Conservation (phyloP, 2,888 invertebrate species). For the Drosophila koepferae region DNA sequence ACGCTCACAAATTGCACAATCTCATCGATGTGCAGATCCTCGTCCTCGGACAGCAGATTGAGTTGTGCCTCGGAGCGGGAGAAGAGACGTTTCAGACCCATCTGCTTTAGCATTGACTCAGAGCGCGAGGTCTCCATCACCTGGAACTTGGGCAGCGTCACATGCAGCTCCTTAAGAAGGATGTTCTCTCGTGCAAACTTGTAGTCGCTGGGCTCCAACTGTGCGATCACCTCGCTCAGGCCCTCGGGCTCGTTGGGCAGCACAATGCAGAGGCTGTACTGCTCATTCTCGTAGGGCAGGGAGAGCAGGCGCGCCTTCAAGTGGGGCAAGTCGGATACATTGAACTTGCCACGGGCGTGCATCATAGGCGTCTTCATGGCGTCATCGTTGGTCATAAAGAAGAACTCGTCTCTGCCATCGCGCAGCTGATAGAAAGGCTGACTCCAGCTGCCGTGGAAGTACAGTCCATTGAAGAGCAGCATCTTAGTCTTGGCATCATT, state of each 20-base stretch:
- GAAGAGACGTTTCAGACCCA: conserved; percentile 88
- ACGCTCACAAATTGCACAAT: conserved; percentile 89
- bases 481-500: conserved; percentile 86
- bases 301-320: conserved; percentile 89
- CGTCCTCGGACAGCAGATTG: conserved; percentile 87
- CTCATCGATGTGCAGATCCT: conserved; percentile 89
- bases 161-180: conserved; percentile 84
- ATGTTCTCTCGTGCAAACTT: conserved; percentile 55
- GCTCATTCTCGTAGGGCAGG: conserved; percentile 90
- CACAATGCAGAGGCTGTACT: conserved; percentile 87
- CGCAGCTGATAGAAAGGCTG: conserved; percentile 87
- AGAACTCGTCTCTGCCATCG: conserved; percentile 86
- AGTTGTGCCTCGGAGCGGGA: conserved; percentile 87
- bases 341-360: conserved; percentile 88
- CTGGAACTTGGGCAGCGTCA: conserved; percentile 88
- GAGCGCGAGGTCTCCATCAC: conserved; percentile 89
- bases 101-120: conserved; percentile 86
- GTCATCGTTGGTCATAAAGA: conserved; percentile 87
- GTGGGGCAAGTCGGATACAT: conserved; percentile 87
- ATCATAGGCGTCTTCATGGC: conserved; percentile 89
- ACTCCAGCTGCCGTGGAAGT: conserved; percentile 92
- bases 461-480: conserved; percentile 91
- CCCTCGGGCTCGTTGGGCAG: conserved; percentile 88
- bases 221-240: conserved; percentile 86
- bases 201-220: conserved; percentile 86